Base-by-base conservation (phyloP, 2,113 vertebrate species). In the Tychaedon coryphoeus region DNA sequence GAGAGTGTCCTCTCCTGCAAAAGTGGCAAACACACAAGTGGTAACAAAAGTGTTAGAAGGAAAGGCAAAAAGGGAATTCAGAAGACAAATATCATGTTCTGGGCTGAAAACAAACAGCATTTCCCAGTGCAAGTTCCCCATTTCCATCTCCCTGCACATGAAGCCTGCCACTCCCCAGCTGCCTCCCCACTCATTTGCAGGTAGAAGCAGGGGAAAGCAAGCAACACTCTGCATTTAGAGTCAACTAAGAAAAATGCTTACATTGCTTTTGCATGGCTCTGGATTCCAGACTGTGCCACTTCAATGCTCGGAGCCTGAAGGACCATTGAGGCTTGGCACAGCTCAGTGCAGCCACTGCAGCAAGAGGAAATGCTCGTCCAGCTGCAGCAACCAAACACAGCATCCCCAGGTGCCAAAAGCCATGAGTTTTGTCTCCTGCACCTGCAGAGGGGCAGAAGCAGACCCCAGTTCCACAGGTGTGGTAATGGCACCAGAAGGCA, bases 11-110 rank as follows among this genome's bases (percentile, higher is more conserved):
- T 60, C 20, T 38, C 69, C 50, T 29, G 34, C 14, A n/a, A 24
- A 70, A 69, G 29, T 10, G 36, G 31, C 69, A 84, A 83, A 91
- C 33, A 45, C 45, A 61, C 17, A 70, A 45, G 11, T 1, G 6
- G 33, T 29, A 77, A 45, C 1, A 5, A 81, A 61, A 60, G 19
- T 0, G 5, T 67, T 71, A 0, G 0, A 90, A 11, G 28, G 25
- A 89, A 60, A 45, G 22, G 16, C 4, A 65, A 64, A 36, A 78
- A 40, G 9, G 38, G 51, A 71, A 61, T 73, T 70, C 34, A 61
- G 81, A 79, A 66, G 58, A 54, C 9, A 93, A 88, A 38, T 16
- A 17, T 34, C 31, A 36, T 4, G 11, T 57, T 61, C 42, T 60
- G 60, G 34, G 54, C 33, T 80, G 51, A 66, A 91, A 62, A 36